These are phyloP conservation scores for Stenichneumon culpator DNA, from an alignment of 2,888 invertebrate genomes.

Conservation along the genomic window DNA sequence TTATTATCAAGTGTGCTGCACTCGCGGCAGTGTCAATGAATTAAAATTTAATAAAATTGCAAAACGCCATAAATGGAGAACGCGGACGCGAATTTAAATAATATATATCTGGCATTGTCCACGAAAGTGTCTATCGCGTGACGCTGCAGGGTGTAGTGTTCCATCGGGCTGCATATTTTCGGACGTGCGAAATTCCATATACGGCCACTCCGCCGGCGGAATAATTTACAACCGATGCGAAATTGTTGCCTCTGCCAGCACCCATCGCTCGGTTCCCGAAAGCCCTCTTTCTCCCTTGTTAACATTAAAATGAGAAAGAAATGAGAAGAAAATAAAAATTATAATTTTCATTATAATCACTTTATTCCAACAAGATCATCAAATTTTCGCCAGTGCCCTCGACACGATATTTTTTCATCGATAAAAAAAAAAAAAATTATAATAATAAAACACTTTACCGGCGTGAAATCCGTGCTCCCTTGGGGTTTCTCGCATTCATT, in stretches of 20 bases:
- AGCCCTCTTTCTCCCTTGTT: neutral
- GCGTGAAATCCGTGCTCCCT: too few relatives aligned
- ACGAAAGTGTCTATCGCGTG: slow-evolving; percentile 1
- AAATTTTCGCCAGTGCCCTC: neutral
- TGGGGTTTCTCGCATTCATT: neutral
- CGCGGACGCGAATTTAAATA: neutral
- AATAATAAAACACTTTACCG: too few relatives aligned
- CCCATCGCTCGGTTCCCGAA: neutral
- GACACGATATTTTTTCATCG: neutral
- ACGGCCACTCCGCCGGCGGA: neutral
- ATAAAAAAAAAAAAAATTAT: too few relatives aligned
- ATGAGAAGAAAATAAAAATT: too few relatives aligned
- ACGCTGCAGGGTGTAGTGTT: neutral
- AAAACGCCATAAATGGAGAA: neutral
- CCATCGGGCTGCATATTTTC: slow-evolving; percentile 4
- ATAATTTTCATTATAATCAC: neutral
- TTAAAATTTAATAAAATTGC: neutral
- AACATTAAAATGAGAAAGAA: neutral
- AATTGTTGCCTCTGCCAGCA: neutral
- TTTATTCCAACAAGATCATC: neutral
- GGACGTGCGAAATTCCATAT: neutral
- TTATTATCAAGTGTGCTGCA: neutral
- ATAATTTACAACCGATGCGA: slow-evolving; percentile 15
- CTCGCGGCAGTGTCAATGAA: neutral
- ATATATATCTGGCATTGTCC: neutral